These are phyloP conservation scores for Microchrysa polita DNA, from an alignment of 2,888 invertebrate genomes.

Conservation along the genomic window DNA sequence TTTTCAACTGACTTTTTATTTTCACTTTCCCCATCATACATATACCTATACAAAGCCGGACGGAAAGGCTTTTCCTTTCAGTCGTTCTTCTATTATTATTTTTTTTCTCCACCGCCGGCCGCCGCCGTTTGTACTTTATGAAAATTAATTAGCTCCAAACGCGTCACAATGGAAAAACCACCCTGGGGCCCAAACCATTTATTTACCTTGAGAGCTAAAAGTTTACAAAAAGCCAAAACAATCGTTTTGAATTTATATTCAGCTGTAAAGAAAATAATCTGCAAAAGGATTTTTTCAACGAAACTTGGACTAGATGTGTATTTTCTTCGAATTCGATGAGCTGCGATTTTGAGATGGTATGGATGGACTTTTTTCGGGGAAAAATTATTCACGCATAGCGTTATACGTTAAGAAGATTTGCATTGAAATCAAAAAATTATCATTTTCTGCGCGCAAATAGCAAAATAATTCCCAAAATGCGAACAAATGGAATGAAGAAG, in stretches of 20 bases:
- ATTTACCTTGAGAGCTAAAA: constrained; percentile 11
- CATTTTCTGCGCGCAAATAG: constrained; percentile 31
- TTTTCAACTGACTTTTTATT: no score
- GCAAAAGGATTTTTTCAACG: not conserved
- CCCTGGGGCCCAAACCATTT: constrained; percentile 6
- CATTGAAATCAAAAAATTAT: constrained; percentile 40
- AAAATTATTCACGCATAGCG: constrained; percentile 8
- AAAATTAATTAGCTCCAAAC: constrained; percentile 12
- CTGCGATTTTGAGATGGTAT: no score
- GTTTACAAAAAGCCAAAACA: constrained; percentile 4
- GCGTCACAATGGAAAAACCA: not conserved
- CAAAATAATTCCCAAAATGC: constrained; percentile 13
- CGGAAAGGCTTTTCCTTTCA: no score
- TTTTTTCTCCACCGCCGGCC: no score
- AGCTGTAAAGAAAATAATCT: constrained; percentile 1
- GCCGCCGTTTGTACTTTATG: not conserved
- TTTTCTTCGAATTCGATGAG: no score
- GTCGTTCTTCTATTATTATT: not conserved
- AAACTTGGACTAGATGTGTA: not conserved
- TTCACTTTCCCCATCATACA: no score
- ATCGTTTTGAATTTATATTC: constrained; percentile 16
- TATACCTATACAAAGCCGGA: no score
- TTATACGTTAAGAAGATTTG: constrained; percentile 37
- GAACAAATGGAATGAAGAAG: not conserved
- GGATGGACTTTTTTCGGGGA: not conserved